A percentile compares a stretch with the other conserved stretches of the same genome.
These are phyloP conservation scores for Pandemis heparana DNA, from an alignment of 2,888 invertebrate species.

Conservation along the genomic window DNA sequence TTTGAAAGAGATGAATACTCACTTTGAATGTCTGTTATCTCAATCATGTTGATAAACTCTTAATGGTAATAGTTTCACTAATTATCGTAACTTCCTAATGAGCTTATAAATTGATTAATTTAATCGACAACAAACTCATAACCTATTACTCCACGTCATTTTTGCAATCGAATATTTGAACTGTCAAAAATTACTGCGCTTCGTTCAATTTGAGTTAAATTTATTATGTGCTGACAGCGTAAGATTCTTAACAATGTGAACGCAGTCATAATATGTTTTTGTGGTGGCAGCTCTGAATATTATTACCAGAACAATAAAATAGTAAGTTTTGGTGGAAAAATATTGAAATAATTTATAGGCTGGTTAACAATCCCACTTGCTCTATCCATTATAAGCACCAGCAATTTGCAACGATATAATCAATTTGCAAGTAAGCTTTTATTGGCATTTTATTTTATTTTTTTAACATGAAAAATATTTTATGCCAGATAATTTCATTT, in stretches of 20 bases:
- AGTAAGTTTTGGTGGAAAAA: neutral
- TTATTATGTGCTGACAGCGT: neutral
- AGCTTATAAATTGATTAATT: constrained; percentile 59
- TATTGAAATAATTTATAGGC: neutral
- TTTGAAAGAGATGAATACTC: constrained; percentile 68
- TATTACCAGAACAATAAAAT: constrained; percentile 18
- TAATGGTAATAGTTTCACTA: constrained; percentile 43
- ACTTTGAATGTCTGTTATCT: constrained; percentile 94
- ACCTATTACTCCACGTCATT: constrained; percentile 78
- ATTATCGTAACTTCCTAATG: constrained; percentile 47
- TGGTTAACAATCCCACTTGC: too few species aligned
- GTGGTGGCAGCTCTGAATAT: neutral
- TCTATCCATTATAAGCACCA: too few species aligned
- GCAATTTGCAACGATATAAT: neutral
- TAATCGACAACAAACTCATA: constrained; percentile 66
- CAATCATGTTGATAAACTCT: constrained; percentile 88
- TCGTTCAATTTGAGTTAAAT: neutral
- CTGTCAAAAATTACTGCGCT: constrained; percentile 34
- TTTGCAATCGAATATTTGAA: constrained; percentile 51
- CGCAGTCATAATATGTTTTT: constrained; percentile 3
- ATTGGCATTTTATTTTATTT: neutral
- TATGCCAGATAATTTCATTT: neutral
- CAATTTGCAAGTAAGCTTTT: neutral
- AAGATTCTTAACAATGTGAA: neutral
- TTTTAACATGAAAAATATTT: neutral